Base-by-base conservation (phyloP, 2,888 invertebrate genomes). In the Tipula confusa region DNA sequence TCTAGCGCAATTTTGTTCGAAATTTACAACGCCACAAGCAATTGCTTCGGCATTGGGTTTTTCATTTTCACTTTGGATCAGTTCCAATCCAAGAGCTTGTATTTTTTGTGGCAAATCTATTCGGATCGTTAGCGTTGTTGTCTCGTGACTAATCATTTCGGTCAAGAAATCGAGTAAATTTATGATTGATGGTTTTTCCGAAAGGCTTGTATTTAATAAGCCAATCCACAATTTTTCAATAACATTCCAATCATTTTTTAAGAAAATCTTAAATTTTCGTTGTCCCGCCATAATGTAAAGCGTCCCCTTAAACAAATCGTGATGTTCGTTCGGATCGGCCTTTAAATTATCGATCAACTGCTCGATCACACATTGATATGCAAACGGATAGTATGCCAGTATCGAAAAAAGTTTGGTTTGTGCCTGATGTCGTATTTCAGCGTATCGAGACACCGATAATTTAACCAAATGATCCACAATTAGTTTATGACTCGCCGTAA, bases 121-220 rank as follows among this genome's bases (percentile, higher is more conserved):
- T 2, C 91, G 90, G 0, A 94, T 93, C 83, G 93, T 91, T 15
- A 93, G 91, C 0, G 93, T 92, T 0, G 92, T 92, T 87, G 94
- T 93, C 85, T 91, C 90, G 31, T 92, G 92, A 84, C 91, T 91
- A 0, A 94, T 89, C 0, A 89, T 87, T 1, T 92, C 92, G 79
- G 90, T 88, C 83, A 93, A 88, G 0, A 88, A 89, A 85, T 92
- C 92, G 85, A 93, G 92, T 84, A 93, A 86, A 86, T 90, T 90
- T 82, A 95, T 93, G 83, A 97, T 94, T 79, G 94, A 95, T 0
- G 94, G 94, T 87, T 97, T 97, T 87, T 98, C 97, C 1, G 96
- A 96, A 82, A 96, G 93, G 85, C 94, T 93, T 0, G 96, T 94
- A 84, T 92, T 91, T 0, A 97, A 90, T 24, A 98, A 87, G 1